phyloP scores from a whole-genome alignment of 2,113 vertebrate genomes.

The Tichodroma muraria region DNA sequence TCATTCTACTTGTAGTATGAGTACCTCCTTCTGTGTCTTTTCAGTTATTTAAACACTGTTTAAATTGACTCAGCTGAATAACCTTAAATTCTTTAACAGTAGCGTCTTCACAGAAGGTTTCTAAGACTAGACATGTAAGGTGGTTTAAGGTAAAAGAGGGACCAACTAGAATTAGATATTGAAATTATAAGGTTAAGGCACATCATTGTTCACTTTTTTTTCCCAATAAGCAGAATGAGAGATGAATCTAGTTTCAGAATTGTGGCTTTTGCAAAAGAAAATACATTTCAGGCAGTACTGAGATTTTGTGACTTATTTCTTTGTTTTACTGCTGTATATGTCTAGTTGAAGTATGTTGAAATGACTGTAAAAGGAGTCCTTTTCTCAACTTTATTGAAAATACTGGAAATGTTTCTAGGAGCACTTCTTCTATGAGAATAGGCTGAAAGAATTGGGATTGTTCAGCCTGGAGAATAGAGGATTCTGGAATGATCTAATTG shows the following conservation, averaged over 20 bases:
- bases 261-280: neutral
- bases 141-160: neutral
- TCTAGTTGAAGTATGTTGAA: neutral
- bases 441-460: neutral
- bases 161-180: neutral
- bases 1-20: neutral
- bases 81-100: neutral
- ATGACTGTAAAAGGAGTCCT: neutral
- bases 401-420: neutral
- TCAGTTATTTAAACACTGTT: constrained; percentile 33
- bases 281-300: neutral
- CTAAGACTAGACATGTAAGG: neutral
- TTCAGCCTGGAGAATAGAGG: neutral
- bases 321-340: neutral
- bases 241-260: neutral
- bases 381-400: neutral
- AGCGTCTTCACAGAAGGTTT: neutral
- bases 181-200: neutral
- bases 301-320: neutral
- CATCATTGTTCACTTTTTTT: neutral
- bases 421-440: neutral
- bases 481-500: neutral
- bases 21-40: neutral
- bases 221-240: neutral
- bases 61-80: neutral